A percentile compares a stretch with the other conserved stretches of the same genome.
Conservation (phyloP, 2,113 vertebrate genomes). For the Bucco capensis region DNA sequence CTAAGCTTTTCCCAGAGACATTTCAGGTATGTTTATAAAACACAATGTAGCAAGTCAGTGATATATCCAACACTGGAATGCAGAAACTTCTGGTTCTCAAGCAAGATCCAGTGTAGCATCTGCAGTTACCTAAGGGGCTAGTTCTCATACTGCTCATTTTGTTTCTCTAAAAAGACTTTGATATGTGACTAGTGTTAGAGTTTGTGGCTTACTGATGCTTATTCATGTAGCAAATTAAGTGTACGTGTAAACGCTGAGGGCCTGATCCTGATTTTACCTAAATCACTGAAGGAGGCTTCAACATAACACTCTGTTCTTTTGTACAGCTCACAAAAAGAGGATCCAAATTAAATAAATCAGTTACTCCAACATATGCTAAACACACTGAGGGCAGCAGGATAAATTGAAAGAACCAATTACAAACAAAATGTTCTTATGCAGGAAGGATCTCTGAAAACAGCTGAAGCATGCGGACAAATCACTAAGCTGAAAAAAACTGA, state of each 20-base stretch:
- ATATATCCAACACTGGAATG: not conserved
- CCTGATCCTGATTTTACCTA: not conserved
- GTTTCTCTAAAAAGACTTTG: not conserved
- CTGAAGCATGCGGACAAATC: not conserved
- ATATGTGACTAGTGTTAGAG: not conserved
- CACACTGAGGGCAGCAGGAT: not conserved
- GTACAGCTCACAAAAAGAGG: not conserved
- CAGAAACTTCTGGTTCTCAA: not conserved
- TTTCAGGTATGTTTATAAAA: not conserved
- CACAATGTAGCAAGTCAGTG: fast-evolving
- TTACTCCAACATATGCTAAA: not conserved
- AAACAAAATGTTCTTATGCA: not conserved
- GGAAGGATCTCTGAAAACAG: not conserved
- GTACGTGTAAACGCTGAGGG: not conserved
- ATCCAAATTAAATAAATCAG: not conserved
- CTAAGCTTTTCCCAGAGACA: not conserved
- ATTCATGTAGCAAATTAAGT: not conserved
- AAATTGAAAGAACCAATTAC: not conserved
- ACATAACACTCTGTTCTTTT: not conserved
- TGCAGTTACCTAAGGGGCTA: not conserved
- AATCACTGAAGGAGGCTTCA: not conserved
- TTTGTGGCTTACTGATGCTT: not conserved
- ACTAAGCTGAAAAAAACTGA: not conserved
- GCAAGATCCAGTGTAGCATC: not conserved
- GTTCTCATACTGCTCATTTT: not conserved